Percentiles rank a stretch among this genome's conserved stretches.
Evolutionary conservation across 1,140 invertebrate species (phyloP).

Genomic region (Cotesia vestalis): DNA sequence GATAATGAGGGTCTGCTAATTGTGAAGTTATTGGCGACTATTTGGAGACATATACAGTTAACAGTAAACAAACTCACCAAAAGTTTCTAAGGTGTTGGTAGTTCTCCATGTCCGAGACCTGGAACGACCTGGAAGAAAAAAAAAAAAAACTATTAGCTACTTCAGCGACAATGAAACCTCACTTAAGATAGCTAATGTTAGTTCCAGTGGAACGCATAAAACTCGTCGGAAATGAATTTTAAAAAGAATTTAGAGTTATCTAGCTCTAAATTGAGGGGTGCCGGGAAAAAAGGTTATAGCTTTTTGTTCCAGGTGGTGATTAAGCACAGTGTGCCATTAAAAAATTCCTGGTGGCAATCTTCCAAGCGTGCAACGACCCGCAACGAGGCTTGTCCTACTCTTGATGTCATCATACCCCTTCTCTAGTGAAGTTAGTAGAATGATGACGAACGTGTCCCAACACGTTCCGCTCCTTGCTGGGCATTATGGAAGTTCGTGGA

Average conservation of each 20-base stretch:
- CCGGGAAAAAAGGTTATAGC: conserved; percentile 10
- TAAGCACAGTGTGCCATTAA: conserved; percentile 23
- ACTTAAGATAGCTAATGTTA: neutral
- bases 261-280: neutral
- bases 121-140: no score
- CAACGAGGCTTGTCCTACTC: conserved; percentile 25
- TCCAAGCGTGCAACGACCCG: conserved; percentile 34
- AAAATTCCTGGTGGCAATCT: conserved; percentile 35
- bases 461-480: conserved; percentile 31
- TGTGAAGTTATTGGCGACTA: no score
- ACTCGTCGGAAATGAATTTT: no score
- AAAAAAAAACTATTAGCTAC: no score
- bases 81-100: no score
- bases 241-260: neutral
- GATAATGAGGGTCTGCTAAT: no score
- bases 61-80: no score
- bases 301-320: conserved; percentile 29
- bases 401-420: conserved; percentile 17
- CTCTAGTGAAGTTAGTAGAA: conserved; percentile 19
- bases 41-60: no score
- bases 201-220: no score
- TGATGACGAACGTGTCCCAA: conserved; percentile 37
- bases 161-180: no score
- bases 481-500: conserved; percentile 37
- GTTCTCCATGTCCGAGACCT: no score